Conservation (phyloP, 1,140 invertebrate genomes). For the Meloidogyne chitwoodi region DNA sequence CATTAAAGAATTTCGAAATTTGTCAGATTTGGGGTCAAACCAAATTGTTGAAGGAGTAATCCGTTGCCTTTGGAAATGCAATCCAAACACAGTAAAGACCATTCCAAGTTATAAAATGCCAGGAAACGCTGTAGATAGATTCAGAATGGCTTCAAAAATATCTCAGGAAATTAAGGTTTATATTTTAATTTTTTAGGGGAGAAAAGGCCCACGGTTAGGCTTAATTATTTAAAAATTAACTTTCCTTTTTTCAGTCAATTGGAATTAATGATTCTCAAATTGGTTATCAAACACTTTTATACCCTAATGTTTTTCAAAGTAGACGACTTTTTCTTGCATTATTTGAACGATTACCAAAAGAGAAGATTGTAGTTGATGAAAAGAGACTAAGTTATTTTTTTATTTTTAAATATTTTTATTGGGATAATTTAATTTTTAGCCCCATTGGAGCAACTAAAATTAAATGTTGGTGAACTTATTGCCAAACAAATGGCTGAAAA, state of each 20-base stretch:
- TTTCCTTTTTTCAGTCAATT: constrained; percentile 16
- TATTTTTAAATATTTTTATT: neutral
- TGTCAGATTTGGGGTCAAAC: constrained; percentile 3
- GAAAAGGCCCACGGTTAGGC: neutral
- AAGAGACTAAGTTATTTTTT: constrained; percentile 22
- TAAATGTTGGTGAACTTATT: constrained; percentile 18
- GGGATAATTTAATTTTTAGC: constrained; percentile 10
- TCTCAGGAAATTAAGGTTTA: constrained; percentile 23
- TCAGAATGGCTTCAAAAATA: constrained; percentile 25
- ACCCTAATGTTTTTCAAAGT: constrained; percentile 29
- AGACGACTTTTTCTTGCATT: constrained; percentile 29
- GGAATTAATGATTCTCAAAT: constrained; percentile 26
- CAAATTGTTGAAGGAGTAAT: constrained; percentile 28
- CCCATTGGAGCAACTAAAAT: constrained; percentile 20
- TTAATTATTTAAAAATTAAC: constrained; percentile 12
- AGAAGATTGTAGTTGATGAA: constrained; percentile 17
- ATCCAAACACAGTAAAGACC: constrained; percentile 10
- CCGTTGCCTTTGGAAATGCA: constrained; percentile 24
- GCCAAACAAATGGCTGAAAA: constrained; percentile 17
- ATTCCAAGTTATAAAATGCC: constrained; percentile 28
- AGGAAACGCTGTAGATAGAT: constrained; percentile 16
- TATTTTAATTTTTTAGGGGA: neutral
- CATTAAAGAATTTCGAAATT: neutral
- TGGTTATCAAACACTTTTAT: constrained; percentile 31
- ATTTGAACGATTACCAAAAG: constrained; percentile 25